These are phyloP conservation scores for Idaea dimidiata DNA, from an alignment of 2,888 invertebrate species.

Conservation along the genomic window DNA sequence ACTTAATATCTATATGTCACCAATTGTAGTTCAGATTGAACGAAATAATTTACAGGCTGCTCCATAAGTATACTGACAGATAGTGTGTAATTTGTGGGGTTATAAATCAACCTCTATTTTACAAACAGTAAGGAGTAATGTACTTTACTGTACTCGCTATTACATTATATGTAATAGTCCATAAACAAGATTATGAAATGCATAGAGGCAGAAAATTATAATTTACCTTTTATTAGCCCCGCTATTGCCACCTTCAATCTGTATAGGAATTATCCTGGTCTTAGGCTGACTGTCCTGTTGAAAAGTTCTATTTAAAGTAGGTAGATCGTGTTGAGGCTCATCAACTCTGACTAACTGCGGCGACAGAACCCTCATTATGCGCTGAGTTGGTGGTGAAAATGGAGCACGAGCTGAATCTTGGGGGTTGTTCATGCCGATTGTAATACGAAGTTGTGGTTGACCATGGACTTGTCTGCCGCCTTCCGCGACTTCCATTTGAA, in stretches of 20 bases:
- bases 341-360: constrained; percentile 77
- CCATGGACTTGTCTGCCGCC: constrained; percentile 45
- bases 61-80: too few relatives aligned
- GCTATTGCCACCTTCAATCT: constrained; percentile 75
- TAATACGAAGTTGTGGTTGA: constrained; percentile 65
- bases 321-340: constrained; percentile 64
- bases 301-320: constrained; percentile 59
- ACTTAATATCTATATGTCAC: too few relatives aligned
- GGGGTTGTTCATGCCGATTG: constrained; percentile 67
- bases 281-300: constrained; percentile 66
- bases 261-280: constrained; percentile 83
- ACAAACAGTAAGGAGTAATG: neutral
- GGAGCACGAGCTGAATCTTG: constrained; percentile 47
- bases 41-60: too few relatives aligned
- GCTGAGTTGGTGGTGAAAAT: constrained; percentile 74
- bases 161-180: neutral
- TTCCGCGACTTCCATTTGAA: constrained; percentile 82
- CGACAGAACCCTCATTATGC: constrained; percentile 74
- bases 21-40: too few relatives aligned
- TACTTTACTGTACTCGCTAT: neutral
- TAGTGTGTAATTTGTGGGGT: too few relatives aligned
- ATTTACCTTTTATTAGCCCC: constrained; percentile 68
- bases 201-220: neutral
- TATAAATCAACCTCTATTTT: neutral
- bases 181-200: neutral